phyloP scores from a whole-genome alignment of 2,797 vertebrate genomes.

The Poeciliopsis presidionis region DNA sequence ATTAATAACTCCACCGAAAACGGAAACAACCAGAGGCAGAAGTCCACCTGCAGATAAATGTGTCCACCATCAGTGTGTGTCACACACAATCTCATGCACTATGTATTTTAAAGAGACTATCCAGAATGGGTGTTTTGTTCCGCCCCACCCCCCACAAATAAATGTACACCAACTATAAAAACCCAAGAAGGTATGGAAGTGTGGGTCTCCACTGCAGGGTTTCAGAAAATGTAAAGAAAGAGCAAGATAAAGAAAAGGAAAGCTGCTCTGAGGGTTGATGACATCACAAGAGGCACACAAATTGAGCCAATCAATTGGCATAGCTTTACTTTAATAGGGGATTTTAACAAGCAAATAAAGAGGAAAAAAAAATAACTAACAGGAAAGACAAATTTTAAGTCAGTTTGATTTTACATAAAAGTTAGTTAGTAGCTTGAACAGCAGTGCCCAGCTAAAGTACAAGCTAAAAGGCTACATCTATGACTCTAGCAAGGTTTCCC shows the following conservation, averaged over 20 bases:
- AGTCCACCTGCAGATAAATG: conserved; percentile 46
- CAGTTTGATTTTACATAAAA: not conserved
- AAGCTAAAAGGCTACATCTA: not conserved
- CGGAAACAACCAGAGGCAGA: conserved; percentile 40
- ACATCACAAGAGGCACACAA: not conserved
- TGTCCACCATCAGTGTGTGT: conserved; percentile 49
- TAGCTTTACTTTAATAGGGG: not conserved
- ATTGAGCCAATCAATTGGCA: not conserved
- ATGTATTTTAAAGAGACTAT: conserved; percentile 11
- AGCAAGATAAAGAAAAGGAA: not conserved
- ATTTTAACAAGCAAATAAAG: not conserved
- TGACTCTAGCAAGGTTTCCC: too few species aligned
- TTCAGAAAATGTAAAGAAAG: not conserved
- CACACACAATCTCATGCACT: conserved; percentile 18
- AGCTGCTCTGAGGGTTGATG: not conserved
- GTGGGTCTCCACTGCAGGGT: not conserved
- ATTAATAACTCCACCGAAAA: conserved; percentile 39
- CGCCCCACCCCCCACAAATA: not conserved
- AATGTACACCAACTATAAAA: not conserved
- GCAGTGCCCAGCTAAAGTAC: not conserved
- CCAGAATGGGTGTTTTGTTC: not conserved
- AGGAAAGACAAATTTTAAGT: not conserved
- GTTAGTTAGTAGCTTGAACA: not conserved
- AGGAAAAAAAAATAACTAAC: not conserved
- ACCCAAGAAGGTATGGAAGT: not conserved